A percentile compares a stretch with the other conserved stretches of the same genome.
These are phyloP conservation scores for Ips typographus DNA, from an alignment of 1,140 invertebrate species.

Conservation along the genomic window DNA sequence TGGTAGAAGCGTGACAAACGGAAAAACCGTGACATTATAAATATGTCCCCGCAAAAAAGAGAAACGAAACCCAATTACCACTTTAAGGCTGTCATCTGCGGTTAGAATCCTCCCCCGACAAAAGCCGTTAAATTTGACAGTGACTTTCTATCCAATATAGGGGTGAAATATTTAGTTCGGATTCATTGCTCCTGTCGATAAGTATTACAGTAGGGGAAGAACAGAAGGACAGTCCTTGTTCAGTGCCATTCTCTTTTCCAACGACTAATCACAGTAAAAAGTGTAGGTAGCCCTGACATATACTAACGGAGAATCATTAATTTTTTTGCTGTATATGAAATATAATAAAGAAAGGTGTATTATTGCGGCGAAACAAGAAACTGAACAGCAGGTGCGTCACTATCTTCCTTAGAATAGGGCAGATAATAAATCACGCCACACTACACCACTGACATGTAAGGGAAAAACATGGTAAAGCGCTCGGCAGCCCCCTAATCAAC, in stretches of 20 bases:
- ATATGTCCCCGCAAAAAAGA: conserved; percentile 35
- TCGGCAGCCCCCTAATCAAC: conserved; percentile 34
- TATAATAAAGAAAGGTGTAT: neutral
- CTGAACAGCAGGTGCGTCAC: conserved; percentile 18
- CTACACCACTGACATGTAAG: conserved; percentile 28
- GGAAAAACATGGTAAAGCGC: conserved; percentile 33
- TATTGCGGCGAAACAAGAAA: conserved; percentile 4
- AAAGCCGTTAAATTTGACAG: conserved; percentile 37
- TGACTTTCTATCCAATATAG: conserved; percentile 35
- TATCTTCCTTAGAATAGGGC: conserved; percentile 22
- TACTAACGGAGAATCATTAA: neutral
- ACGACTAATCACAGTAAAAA: neutral
- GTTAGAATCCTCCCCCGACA: conserved; percentile 35
- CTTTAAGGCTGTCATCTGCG: conserved; percentile 36
- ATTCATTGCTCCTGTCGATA: conserved; percentile 39
- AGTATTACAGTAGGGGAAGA: conserved; percentile 9
- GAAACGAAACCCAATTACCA: conserved; percentile 40
- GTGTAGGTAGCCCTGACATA: no score
- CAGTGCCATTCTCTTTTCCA: neutral
- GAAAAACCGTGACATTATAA: conserved; percentile 34
- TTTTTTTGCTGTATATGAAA: neutral
- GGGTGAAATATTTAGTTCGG: conserved; percentile 38
- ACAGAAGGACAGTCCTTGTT: neutral
- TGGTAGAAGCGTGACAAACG: conserved; percentile 29
- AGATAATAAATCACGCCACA: conserved; percentile 20